Percentiles rank a stretch among this genome's conserved stretches.
Conservation (phyloP, 2,113 vertebrate genomes). For the Chamaetylas fuelleborni region DNA sequence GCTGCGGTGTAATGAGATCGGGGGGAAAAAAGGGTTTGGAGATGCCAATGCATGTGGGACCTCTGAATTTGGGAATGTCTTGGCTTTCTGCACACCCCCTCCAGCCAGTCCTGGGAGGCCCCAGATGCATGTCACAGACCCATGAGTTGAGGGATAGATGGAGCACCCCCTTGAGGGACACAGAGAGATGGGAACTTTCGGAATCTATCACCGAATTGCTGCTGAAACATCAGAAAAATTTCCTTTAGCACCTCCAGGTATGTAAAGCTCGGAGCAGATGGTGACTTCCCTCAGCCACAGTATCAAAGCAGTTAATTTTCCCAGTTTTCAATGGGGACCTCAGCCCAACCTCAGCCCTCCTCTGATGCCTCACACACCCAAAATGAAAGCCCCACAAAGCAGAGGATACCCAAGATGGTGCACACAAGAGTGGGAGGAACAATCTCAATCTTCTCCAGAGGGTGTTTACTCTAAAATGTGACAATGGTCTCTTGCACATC, state of each 20-base stretch:
- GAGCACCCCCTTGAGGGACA: neutral
- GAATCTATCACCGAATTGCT: neutral
- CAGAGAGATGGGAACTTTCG: neutral
- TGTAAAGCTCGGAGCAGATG: neutral
- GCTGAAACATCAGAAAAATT: neutral
- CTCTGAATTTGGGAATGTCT: neutral
- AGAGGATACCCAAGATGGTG: neutral
- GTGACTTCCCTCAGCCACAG: neutral
- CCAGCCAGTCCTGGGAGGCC: neutral
- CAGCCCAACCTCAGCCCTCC: neutral
- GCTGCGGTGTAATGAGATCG: neutral
- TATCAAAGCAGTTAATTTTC: neutral
- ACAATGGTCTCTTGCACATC: neutral
- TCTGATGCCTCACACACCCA: neutral
- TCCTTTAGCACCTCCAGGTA: neutral
- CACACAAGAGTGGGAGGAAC: neutral
- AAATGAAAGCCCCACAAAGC: fast-evolving
- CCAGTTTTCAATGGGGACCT: fast-evolving
- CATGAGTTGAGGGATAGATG: neutral
- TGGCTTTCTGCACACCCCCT: neutral
- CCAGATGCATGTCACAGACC: fast-evolving
- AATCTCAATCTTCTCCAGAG: neutral
- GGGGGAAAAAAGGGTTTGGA: neutral
- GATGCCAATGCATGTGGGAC: fast-evolving
- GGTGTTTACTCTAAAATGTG: neutral